Evolutionary conservation across 2,113 vertebrate genomes (phyloP), one percentile per base, ranked within the genome.

Genomic region (Grus americana): DNA sequence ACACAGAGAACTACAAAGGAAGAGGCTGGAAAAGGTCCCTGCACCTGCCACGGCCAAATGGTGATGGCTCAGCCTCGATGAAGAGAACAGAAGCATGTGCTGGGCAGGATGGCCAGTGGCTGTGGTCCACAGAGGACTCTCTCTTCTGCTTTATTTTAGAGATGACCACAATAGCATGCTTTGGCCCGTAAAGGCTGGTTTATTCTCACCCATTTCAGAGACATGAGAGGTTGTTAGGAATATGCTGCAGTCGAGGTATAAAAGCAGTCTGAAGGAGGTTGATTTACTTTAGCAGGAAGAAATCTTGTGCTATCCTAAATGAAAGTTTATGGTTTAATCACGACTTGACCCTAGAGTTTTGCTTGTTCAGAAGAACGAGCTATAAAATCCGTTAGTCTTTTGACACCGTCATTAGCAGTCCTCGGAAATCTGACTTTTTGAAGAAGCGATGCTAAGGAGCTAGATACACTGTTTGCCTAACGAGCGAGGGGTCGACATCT

Each of bases 41-140:
- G 55, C 11, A 38, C 34, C 16, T 83, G 54, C n/a, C 61, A 46
- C 0, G 0, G 72, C 19, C 57, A 93, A 62, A 52, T 9, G 40
- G 21, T 11, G 22, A 42, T 0, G 0, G 36, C 30, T 75, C 24
- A 63, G 67, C 30, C 71, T 36, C 2, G 3, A 70, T 27, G 55
- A 58, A 32, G 40, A 68, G 14, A 55, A 15, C 27, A 86, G 68
- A 72, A 74, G 8, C 4, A 6, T 49, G 34, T 47, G 20, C 36
- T 72, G 30, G 40, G 23, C 0, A 2, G 34, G 42, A 40, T 11
- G 30, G 61, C 11, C 44, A 54, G 17, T 1, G 4, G 46, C 47
- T 80, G 50, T 49, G 68, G 54, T 19, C 32, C 34, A 20, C 15
- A 57, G 44, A 27, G 40, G 23, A 63, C 20, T 22, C 24, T 47